Percentiles rank a stretch among this genome's conserved stretches.
Conservation (phyloP, 1,140 invertebrate genomes). For the Mesaphorura yosii region DNA sequence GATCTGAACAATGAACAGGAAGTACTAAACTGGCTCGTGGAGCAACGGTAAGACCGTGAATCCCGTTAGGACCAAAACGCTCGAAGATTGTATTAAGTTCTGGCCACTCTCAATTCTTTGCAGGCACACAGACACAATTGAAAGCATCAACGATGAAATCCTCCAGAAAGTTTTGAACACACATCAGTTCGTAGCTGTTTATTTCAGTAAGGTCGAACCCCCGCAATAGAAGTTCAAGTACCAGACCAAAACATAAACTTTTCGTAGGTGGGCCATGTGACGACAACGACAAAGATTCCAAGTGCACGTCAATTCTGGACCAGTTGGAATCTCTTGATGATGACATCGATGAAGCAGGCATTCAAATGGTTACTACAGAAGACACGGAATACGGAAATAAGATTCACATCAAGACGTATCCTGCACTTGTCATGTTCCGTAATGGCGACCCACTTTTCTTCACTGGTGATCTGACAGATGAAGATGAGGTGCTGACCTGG, state of each 20-base stretch:
- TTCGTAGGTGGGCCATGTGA: constrained; percentile 70
- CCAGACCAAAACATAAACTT: too few relatives aligned
- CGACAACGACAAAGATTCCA: constrained; percentile 72
- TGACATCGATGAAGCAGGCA: constrained; percentile 81
- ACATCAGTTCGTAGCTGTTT: constrained; percentile 86
- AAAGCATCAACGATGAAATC: constrained; percentile 85
- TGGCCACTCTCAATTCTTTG: too few relatives aligned
- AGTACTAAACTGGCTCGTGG: constrained; percentile 76
- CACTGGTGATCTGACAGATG: constrained; percentile 66
- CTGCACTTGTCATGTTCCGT: constrained; percentile 72
- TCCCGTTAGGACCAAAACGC: too few relatives aligned
- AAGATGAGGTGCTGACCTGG: constrained; percentile 81
- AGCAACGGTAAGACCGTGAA: too few relatives aligned
- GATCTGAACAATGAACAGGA: constrained; percentile 84
- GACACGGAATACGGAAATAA: constrained; percentile 65
- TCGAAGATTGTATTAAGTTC: too few relatives aligned
- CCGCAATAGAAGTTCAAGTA: too few relatives aligned
- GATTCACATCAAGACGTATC: constrained; percentile 71
- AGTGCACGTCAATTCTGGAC: constrained; percentile 69
- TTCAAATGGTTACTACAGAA: constrained; percentile 86
- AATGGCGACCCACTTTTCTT: constrained; percentile 47
- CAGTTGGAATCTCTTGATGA: constrained; percentile 88
- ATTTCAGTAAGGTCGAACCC: constrained; percentile 59
- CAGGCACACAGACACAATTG: constrained; percentile 83
- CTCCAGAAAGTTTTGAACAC: constrained; percentile 72